phyloP scores from a whole-genome alignment of 23 tunicate species.

The Phallusia fumigata region DNA sequence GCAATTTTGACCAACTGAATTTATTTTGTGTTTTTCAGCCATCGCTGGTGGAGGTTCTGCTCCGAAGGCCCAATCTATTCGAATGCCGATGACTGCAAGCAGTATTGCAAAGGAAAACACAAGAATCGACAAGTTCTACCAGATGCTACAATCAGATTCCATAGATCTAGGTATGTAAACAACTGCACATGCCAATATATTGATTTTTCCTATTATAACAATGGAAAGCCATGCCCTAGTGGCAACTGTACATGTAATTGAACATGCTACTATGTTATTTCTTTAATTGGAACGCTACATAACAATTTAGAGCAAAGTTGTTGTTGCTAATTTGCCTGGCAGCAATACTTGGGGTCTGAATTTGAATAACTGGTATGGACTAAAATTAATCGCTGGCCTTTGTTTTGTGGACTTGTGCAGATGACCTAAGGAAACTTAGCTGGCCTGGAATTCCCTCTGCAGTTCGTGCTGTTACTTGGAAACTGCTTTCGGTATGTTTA shows the following conservation, averaged over 20 bases:
- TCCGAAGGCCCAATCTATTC: constrained; percentile 81
- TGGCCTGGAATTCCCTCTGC: constrained; percentile 92
- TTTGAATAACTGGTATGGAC: no score
- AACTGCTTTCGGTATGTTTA: constrained; percentile 69
- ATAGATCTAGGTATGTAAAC: constrained; percentile 59
- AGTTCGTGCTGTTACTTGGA: constrained; percentile 83
- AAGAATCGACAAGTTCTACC: constrained; percentile 60
- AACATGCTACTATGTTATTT: no score
- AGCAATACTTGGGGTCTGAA: no score
- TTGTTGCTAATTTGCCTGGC: no score
- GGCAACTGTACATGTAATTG: no score
- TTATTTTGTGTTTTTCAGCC: constrained; percentile 5
- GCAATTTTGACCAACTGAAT: background rate
- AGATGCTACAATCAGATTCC: constrained; percentile 48
- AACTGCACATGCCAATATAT: background rate
- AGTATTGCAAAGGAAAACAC: constrained; percentile 44
- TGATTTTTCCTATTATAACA: background rate
- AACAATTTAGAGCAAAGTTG: no score
- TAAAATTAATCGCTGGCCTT: no score
- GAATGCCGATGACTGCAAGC: constrained; percentile 52
- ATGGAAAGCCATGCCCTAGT: no score
- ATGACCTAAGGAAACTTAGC: constrained; percentile 63
- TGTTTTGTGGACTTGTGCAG: no score
- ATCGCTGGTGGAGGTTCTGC: constrained; percentile 52
- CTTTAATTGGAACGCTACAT: no score